These are phyloP conservation scores for Lepeophtheirus salmonis DNA, from an alignment of 1,140 invertebrate genomes.

Conservation along the genomic window DNA sequence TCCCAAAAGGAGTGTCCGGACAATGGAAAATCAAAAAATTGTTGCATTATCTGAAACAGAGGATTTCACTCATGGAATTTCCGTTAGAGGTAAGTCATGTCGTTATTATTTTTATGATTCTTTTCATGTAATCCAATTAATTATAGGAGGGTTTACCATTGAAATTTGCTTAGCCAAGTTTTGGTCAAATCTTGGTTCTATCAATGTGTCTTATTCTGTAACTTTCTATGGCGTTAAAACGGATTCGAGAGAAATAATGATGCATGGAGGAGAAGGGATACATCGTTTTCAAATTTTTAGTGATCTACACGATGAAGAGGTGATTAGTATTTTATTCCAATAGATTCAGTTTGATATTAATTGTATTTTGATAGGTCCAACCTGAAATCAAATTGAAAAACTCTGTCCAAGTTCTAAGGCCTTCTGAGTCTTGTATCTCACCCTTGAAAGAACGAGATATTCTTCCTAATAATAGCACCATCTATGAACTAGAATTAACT, in stretches of 20 bases:
- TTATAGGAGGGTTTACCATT: conserved; percentile 1
- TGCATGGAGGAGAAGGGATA: conserved; percentile 58
- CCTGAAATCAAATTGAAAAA: conserved; percentile 54
- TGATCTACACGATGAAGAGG: conserved; percentile 52
- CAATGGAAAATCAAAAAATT: conserved; percentile 22
- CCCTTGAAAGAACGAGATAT: conserved; percentile 50
- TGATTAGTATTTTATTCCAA: conserved; percentile 8
- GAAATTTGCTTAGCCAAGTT: conserved; percentile 62
- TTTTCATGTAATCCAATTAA: conserved; percentile 9
- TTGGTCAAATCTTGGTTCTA: conserved; percentile 71
- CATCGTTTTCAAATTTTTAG: conserved; percentile 45
- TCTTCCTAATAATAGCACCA: conserved; percentile 61
- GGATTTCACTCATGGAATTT: conserved; percentile 10
- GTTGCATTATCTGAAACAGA: background rate
- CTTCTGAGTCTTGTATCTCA: conserved; percentile 8
- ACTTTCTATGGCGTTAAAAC: background rate
- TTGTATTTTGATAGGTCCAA: conserved; percentile 31
- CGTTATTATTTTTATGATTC: conserved; percentile 8
- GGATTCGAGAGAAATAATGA: conserved; percentile 28
- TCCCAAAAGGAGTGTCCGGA: conserved; percentile 21
- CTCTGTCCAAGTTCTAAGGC: conserved; percentile 54
- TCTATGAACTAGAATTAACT: conserved; percentile 67
- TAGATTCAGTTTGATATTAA: too few species aligned
- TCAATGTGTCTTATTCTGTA: background rate
- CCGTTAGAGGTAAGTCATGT: background rate